A percentile compares a stretch with the other conserved stretches of the same genome.
Conservation (phyloP, 1,140 invertebrate genomes). For the Drosophila ohnishii region DNA sequence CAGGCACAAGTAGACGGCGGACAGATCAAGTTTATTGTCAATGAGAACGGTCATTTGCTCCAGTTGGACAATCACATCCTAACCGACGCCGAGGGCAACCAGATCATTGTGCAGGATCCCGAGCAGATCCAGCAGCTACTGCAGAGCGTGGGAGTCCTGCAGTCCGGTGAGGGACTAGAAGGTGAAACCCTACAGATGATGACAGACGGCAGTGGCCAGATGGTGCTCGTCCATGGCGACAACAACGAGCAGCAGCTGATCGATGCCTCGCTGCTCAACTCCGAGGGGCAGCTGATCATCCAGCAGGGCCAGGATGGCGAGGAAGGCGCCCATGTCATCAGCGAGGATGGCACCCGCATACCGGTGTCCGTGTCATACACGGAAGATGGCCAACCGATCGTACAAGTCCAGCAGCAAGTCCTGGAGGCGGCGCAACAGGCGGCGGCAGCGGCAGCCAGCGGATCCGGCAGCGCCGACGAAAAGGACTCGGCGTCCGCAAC, state of each 20-base stretch:
- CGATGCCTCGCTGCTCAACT: conserved; percentile 79
- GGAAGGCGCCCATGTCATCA: conserved; percentile 79
- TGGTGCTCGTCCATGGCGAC: conserved; percentile 82
- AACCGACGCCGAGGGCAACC: conserved; percentile 82
- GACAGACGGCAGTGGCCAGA: conserved; percentile 80
- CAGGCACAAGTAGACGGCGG: conserved; percentile 79
- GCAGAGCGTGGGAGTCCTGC: conserved; percentile 81
- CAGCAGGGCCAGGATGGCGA: conserved; percentile 81
- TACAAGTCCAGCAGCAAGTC: conserved; percentile 78
- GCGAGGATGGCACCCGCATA: conserved; percentile 81
- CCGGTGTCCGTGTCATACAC: conserved; percentile 82
- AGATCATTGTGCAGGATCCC: conserved; percentile 82
- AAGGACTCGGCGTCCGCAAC: conserved; percentile 53
- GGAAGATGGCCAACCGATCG: conserved; percentile 77
- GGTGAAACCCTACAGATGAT: conserved; percentile 83
- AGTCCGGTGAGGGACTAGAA: conserved; percentile 79
- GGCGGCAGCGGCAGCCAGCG: conserved; percentile 46
- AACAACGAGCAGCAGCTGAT: conserved; percentile 82
- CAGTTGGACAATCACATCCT: conserved; percentile 82
- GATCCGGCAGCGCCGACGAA: conserved; percentile 36
- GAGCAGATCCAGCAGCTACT: conserved; percentile 82
- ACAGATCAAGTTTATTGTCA: conserved; percentile 83
- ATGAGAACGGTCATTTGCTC: conserved; percentile 80
- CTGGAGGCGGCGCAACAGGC: conserved; percentile 64
- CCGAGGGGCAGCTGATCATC: conserved; percentile 81